A percentile compares a stretch with the other conserved stretches of the same genome.
These are phyloP conservation scores for Andrena camellia DNA, from an alignment of 2,888 invertebrate genomes.

Conservation along the genomic window DNA sequence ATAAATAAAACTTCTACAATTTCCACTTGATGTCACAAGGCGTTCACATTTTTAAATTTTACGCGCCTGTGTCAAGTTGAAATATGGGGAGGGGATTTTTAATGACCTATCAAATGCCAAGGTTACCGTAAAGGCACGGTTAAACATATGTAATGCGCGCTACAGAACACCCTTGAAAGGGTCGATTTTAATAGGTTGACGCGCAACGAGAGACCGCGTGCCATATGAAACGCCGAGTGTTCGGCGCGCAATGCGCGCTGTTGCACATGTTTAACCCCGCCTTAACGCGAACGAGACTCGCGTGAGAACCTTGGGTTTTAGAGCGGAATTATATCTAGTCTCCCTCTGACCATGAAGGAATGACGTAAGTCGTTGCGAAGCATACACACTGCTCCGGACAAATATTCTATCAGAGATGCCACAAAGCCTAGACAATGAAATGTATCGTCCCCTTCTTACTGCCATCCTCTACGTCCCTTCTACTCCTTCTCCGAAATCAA, in stretches of 20 bases:
- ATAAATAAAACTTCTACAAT: not conserved
- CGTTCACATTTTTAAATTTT: not conserved
- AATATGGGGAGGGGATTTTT: not conserved
- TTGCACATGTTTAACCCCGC: no score
- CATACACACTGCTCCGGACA: slow-evolving; percentile 46
- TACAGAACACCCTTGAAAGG: no score
- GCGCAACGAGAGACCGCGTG: no score
- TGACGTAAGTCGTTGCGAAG: slow-evolving; percentile 53
- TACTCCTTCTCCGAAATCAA: not conserved
- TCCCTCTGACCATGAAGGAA: slow-evolving; percentile 41
- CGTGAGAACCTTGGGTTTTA: slow-evolving; percentile 41
- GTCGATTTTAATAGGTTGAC: no score
- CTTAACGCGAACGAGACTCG: not conserved
- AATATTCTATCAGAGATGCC: not conserved
- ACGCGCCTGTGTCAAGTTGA: not conserved
- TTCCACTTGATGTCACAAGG: not conserved
- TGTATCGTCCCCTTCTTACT: not conserved
- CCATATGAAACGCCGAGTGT: no score
- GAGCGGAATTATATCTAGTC: slow-evolving; percentile 35
- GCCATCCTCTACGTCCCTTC: not conserved
- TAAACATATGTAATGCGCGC: no score
- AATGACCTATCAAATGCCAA: slow-evolving; percentile 16
- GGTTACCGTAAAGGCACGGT: not conserved
- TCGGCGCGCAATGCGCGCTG: no score
- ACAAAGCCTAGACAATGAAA: not conserved